Base-by-base conservation (phyloP, 1,140 invertebrate species). In the Brachionus koreanus region DNA sequence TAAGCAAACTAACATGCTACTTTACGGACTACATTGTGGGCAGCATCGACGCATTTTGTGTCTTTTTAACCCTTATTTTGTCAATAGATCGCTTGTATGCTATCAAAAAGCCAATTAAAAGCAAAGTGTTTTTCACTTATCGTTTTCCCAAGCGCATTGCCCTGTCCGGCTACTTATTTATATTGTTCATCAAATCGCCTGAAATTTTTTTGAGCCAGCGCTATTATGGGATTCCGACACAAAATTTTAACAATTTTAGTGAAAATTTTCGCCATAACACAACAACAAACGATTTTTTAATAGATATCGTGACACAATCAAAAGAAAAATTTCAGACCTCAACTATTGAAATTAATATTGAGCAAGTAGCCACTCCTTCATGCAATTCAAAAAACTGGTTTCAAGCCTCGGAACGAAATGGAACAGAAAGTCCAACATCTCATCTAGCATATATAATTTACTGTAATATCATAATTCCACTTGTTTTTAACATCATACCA, bases 31-130 rank as follows among this genome's bases (percentile, higher is more conserved):
- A 61, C 57, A 37, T 79, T 23, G 61, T 79, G 2, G 39, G 35
- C 23, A 61, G 61, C 10, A 13, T 79, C 6, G 76, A 79, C 33
- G 49, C 76, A 13, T 79, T 79, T 65, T 79, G 76, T 37, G 61
- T 79, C 4, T 65, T 61, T 61, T 23, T 79, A 23, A 79, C 76
- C 16, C 76, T 79, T 13, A 37, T 79, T 37, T 42, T 79, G n/a
- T 79, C 76, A n/a, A 65, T 79, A n/a, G 76, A 79, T 13, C 46
- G 76, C 1, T 29, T 79, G 33, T 61, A 79, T 19, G 49, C 76
- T 3, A 79, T 79, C 29, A 79, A 79, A 79, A 57, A 37, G 37
- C 76, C 76, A 33, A 57, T 79, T 9, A 79, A 57, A 39, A 79
- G 76, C 33, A 57, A 65, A 23, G 35, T 79, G 0, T 79, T 65